These are phyloP conservation scores for Nothoprocta perdicaria DNA, from an alignment of 2,113 vertebrate genomes.

Conservation along the genomic window DNA sequence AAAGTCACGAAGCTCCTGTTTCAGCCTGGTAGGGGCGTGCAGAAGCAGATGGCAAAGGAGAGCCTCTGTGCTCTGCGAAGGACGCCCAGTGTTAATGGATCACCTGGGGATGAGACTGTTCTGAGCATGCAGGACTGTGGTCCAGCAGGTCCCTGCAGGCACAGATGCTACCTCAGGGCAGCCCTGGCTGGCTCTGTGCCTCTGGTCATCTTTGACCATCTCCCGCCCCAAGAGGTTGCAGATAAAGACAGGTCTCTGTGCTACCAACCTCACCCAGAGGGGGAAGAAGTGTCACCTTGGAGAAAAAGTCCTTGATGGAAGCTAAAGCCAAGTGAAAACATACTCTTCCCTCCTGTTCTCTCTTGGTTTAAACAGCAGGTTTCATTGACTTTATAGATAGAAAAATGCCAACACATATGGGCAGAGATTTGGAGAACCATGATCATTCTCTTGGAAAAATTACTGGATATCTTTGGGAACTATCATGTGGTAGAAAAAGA, in stretches of 20 bases:
- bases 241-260: neutral
- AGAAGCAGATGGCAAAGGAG: neutral
- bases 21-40: neutral
- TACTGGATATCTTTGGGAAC: neutral
- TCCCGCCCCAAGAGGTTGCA: neutral
- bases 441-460: neutral
- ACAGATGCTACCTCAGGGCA: neutral
- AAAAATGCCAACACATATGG: neutral
- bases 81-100: fast-evolving
- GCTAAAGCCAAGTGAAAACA: neutral
- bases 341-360: neutral
- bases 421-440: neutral
- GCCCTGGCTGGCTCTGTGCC: neutral
- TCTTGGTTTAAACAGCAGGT: neutral
- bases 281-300: neutral
- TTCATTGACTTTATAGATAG: neutral
- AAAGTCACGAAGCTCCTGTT: neutral
- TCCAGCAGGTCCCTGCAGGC: neutral
- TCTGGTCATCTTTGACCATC: neutral
- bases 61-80: neutral
- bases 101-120: neutral
- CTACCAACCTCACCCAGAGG: neutral
- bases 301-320: neutral
- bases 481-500: neutral
- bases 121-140: fast-evolving